Evolutionary conservation across 2,888 invertebrate species (phyloP), one percentile per base, ranked within the genome.

Genomic region (Anoncus sp.): DNA sequence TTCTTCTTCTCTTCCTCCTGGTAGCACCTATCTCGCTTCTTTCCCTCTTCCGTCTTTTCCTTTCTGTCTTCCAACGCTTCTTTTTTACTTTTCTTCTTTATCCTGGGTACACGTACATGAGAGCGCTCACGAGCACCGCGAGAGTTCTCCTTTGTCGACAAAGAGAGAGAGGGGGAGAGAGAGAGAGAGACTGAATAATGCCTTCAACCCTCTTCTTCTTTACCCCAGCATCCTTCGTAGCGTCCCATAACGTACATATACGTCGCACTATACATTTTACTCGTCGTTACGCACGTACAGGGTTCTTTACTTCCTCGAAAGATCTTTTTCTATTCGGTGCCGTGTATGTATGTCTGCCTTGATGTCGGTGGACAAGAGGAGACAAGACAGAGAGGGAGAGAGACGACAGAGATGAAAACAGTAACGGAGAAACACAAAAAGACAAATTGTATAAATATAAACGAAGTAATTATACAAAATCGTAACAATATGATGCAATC

Each of bases 261-360:
- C 57, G 60, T 18, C 31, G 47, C 31, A 31, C 53, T 62, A 65
- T 69, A 75, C 66, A 63, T 78, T 75, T 78, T 49, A 60, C 60
- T 78, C 78, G 78, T 78, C 78, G 75, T 78, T 78, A 78, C 71
- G 78, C 78, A 78, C 78, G 71, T 75, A 72, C 79, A 72, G 62
- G 67, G 22, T 72, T 72, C 63, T 65, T 51, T 69, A 27, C 51
- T 63, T 63, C 67, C 75, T 51, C 43, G 53, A 35, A 72, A 57
- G 63, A 63, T 71, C 67, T 63, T 67, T 75, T 72, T 75, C 67
- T 63, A 49, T 69, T 55, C 35, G 49, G 60, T 66, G 22, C 59
- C 67, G 14, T 49, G 63, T 51, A 55, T 71, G 66, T 65, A 45
- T 27, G 55, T 59, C 63, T 65, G 27, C 57, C 67, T 59, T 45